Evolutionary conservation across 2,113 vertebrate genomes (phyloP).

Genomic region (Pao palembangensis): DNA sequence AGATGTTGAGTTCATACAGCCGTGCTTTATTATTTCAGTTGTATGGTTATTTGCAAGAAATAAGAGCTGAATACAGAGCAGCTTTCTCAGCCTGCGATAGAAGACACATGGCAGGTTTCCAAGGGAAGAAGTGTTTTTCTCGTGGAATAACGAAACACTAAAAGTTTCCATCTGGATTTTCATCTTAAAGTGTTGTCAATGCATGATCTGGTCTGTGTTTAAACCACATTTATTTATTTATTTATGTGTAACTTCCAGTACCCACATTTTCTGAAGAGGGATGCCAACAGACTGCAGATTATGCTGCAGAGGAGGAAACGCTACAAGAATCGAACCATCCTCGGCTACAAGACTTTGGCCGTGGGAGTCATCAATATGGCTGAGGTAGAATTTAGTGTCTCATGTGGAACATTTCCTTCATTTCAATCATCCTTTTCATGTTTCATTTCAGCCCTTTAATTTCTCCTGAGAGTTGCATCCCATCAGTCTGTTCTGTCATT

Average conservation of each 20-base stretch:
- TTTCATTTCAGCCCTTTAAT: conserved; percentile 10
- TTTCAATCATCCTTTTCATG: conserved; percentile 9
- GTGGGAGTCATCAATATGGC: conserved; percentile 79
- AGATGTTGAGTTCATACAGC: background rate
- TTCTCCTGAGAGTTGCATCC: conserved; percentile 2
- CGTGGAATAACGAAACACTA: conserved; percentile 1
- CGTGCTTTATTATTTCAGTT: background rate
- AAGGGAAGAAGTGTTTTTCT: background rate
- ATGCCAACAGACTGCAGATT: conserved; percentile 77
- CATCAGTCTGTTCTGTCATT: conserved; percentile 3
- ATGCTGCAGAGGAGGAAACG: conserved; percentile 80
- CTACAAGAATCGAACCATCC: conserved; percentile 80
- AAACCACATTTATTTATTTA: conserved; percentile 10
- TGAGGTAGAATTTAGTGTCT: conserved; percentile 57
- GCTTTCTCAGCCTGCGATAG: background rate
- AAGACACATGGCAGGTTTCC: background rate
- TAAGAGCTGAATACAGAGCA: background rate
- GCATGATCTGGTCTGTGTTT: background rate
- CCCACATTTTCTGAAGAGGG: conserved; percentile 79
- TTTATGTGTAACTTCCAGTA: conserved; percentile 58
- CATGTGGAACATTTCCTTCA: background rate
- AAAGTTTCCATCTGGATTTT: background rate
- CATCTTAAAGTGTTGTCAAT: background rate
- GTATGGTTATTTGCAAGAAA: conserved; percentile 1
- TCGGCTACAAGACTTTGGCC: conserved; percentile 79